Evolutionary conservation across 2,113 vertebrate genomes (phyloP).

Genomic region (Prionailurus bengalensis): DNA sequence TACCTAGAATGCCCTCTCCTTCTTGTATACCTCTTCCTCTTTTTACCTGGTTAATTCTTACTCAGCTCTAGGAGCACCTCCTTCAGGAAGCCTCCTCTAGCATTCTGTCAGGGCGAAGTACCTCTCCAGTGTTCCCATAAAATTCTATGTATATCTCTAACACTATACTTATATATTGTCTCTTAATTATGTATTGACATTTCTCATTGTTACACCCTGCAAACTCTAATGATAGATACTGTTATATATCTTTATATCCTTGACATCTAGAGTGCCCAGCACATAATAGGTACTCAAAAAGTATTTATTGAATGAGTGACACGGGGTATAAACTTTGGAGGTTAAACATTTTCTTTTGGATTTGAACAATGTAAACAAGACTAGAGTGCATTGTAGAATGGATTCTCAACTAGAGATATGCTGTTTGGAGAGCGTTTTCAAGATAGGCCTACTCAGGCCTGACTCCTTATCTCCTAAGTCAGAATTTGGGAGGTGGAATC

Average conservation of each 20-base stretch:
- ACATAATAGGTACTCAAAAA: neutral
- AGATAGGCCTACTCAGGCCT: neutral
- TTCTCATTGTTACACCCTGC: neutral
- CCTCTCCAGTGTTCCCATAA: neutral
- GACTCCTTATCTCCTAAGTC: neutral
- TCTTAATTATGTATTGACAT: neutral
- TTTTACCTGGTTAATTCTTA: slow-evolving; percentile 3
- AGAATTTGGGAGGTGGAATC: slow-evolving; percentile 30
- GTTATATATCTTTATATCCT: neutral
- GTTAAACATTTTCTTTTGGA: slow-evolving; percentile 54
- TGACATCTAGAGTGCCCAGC: neutral
- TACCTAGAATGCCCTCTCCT: neutral
- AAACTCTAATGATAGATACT: neutral
- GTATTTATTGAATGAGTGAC: neutral
- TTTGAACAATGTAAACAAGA: slow-evolving; percentile 20
- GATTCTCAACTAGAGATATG: neutral
- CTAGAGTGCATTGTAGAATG: neutral
- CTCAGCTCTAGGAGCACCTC: neutral
- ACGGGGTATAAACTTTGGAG: neutral
- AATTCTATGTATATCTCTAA: neutral
- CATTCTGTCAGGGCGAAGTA: neutral
- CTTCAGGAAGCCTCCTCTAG: neutral
- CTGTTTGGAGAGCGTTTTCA: slow-evolving; percentile 9
- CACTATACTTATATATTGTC: neutral
- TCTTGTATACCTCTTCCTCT: neutral